Evolutionary conservation across 2,888 invertebrate species (phyloP).

Genomic region (Ceriagrion tenellum): DNA sequence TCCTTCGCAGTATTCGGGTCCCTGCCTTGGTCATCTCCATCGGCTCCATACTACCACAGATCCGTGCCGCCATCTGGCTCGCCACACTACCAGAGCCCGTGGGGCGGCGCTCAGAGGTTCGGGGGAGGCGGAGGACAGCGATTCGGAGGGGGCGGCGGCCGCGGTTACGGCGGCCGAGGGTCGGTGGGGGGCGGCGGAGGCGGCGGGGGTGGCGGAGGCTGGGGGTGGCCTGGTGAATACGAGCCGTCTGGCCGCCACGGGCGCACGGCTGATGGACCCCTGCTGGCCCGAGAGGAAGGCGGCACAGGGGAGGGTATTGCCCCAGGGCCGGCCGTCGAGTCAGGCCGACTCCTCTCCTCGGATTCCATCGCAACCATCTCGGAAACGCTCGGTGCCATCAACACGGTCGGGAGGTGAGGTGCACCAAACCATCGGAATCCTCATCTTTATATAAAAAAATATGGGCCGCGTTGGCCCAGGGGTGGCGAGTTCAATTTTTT

Average conservation of each 20-base stretch:
- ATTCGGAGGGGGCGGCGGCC: background rate
- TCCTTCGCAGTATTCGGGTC: conserved; percentile 36
- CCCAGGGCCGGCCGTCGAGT: background rate
- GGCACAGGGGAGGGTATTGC: background rate
- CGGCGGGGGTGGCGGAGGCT: background rate
- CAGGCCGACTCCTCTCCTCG: conserved; percentile 41
- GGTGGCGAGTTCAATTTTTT: too few species aligned
- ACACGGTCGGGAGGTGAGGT: conserved; percentile 84
- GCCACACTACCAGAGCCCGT: background rate
- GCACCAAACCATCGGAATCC: too few species aligned
- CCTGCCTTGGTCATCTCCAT: conserved; percentile 29
- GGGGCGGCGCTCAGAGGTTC: conserved; percentile 9
- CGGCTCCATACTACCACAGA: conserved; percentile 30
- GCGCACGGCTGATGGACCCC: conserved; percentile 17
- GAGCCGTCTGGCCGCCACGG: conserved; percentile 43
- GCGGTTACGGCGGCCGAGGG: background rate
- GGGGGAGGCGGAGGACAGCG: background rate
- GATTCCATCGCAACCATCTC: conserved; percentile 74
- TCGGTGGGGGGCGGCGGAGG: background rate
- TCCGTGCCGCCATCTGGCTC: background rate
- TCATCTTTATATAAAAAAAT: too few species aligned
- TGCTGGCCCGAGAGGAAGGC: background rate
- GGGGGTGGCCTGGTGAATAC: conserved; percentile 47
- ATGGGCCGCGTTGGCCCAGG: too few species aligned
- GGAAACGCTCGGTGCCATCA: conserved; percentile 87